Conservation (phyloP, 2,888 invertebrate species). For the Panzeria rudis region DNA sequence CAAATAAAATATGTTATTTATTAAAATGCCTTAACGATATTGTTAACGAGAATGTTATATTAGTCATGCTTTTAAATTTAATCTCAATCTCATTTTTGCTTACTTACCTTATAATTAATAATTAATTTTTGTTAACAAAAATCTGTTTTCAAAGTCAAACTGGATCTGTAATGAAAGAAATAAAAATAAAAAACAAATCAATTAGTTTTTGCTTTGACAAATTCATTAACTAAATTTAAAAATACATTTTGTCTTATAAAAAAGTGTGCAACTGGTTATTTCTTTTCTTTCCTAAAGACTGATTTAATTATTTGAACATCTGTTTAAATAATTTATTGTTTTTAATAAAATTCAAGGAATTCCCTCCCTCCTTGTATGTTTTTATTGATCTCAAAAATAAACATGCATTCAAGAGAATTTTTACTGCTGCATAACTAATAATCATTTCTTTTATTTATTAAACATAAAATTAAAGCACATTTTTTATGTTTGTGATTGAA, state of each 20-base stretch:
- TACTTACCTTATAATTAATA: slow-evolving; percentile 70
- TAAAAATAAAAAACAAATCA: slow-evolving; percentile 52
- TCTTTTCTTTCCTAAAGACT: background rate
- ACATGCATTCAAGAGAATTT: background rate
- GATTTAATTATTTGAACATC: slow-evolving; percentile 42
- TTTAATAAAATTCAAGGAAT: slow-evolving; percentile 12
- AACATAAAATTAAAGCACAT: background rate
- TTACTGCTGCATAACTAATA: slow-evolving; percentile 1
- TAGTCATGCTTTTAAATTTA: slow-evolving; percentile 28
- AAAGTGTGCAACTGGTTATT: background rate
- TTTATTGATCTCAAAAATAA: background rate
- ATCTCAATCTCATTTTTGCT: background rate
- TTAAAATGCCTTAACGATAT: background rate
- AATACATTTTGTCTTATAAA: background rate
- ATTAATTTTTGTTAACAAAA: slow-evolving; percentile 49
- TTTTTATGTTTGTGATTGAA: background rate
- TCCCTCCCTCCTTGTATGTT: background rate
- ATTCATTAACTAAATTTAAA: slow-evolving; percentile 18
- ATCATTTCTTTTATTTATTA: background rate
- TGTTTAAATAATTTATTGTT: slow-evolving; percentile 9
- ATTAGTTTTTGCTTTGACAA: slow-evolving; percentile 55
- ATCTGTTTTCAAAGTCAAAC: slow-evolving; percentile 35
- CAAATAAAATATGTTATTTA: slow-evolving; percentile 17
- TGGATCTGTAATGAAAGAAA: slow-evolving; percentile 59
- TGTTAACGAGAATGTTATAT: slow-evolving; percentile 18